Conservation (phyloP, 2,797 vertebrate genomes). For the Falco columbarius region DNA sequence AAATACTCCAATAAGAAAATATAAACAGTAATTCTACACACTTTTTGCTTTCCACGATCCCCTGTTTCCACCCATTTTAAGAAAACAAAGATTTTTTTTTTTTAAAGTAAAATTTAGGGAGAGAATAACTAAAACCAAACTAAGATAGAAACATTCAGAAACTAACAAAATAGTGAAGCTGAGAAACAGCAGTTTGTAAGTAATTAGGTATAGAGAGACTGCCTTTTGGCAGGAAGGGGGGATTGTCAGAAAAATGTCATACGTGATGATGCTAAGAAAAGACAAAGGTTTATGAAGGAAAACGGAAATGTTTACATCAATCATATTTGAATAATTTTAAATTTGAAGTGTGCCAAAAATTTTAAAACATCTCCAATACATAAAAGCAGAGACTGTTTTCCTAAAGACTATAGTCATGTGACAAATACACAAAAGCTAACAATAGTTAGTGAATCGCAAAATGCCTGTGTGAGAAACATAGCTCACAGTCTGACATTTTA, state of each 20-base stretch:
- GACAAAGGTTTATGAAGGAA: neutral
- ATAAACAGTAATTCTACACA: neutral
- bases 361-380: neutral
- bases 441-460: neutral
- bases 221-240: neutral
- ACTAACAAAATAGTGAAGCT: neutral
- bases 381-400: neutral
- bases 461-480: neutral
- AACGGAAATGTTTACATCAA: neutral
- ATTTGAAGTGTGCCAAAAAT: neutral
- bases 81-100: neutral
- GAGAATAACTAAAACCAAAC: neutral
- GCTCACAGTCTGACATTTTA: neutral
- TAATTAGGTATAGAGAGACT: neutral
- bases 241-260: neutral
- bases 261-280: neutral
- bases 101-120: neutral
- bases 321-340: neutral
- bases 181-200: neutral
- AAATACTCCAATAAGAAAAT: neutral
- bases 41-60: neutral
- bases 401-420: neutral
- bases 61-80: neutral
- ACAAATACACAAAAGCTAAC: neutral
- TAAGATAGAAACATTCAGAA: neutral